phyloP scores from a whole-genome alignment of 2,888 invertebrate genomes.

The Diloba caeruleocephala region DNA sequence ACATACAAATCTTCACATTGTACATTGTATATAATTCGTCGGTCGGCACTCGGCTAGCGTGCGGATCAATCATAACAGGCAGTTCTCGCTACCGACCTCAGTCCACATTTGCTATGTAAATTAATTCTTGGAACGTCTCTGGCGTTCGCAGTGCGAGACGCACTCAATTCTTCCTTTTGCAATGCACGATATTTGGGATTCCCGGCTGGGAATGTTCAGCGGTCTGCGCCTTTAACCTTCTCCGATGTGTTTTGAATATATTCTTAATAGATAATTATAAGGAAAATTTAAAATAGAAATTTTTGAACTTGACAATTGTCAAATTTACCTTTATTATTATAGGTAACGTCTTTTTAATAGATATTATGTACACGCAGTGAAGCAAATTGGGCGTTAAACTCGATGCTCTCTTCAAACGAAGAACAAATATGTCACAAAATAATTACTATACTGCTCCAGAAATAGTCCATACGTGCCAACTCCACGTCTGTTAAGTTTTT shows the following conservation, averaged over 20 bases:
- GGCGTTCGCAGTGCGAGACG: conserved; percentile 50
- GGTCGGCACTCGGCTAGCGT: conserved; percentile 4
- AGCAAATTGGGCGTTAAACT: too few relatives aligned
- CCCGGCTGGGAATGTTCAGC: conserved; percentile 59
- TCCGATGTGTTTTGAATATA: conserved; percentile 16
- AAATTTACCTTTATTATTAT: too few relatives aligned
- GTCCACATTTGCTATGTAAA: conserved; percentile 75
- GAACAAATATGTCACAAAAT: conserved; percentile 28
- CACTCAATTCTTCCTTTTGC: conserved; percentile 70
- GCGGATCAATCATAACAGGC: conserved; percentile 49
- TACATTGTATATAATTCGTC: conserved; percentile 21
- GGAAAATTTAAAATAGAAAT: too few relatives aligned
- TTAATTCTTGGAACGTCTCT: conserved; percentile 80
- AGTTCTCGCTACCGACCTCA: conserved; percentile 45
- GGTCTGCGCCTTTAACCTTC: conserved; percentile 27
- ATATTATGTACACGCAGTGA: too few relatives aligned
- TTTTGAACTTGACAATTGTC: too few relatives aligned
- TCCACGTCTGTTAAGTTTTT: too few relatives aligned
- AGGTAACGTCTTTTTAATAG: too few relatives aligned
- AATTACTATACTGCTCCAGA: conserved; percentile 41
- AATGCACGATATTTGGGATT: conserved; percentile 72
- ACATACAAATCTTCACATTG: conserved; percentile 9
- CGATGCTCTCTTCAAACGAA: conserved; percentile 29
- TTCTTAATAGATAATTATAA: too few relatives aligned
- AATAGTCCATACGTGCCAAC: too few relatives aligned